phyloP scores from a whole-genome alignment of 2,888 invertebrate genomes.

The Pharmacophagus antenor region DNA sequence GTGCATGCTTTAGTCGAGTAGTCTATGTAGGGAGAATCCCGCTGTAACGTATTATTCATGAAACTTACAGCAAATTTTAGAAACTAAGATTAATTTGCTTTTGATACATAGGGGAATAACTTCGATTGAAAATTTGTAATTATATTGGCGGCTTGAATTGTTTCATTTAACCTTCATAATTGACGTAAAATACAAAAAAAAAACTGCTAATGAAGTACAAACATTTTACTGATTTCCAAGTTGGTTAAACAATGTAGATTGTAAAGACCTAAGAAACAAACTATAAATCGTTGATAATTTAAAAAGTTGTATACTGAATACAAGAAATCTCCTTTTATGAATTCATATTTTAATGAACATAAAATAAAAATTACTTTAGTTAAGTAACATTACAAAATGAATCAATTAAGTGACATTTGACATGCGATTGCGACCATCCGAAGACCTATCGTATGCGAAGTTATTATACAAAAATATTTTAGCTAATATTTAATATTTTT shows the following conservation, averaged over 20 bases:
- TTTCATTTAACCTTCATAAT: too few relatives aligned
- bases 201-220: background rate
- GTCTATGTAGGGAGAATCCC: background rate
- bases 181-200: too few relatives aligned
- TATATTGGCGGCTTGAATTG: too few relatives aligned
- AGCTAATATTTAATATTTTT: background rate
- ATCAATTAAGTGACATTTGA: background rate
- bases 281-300: background rate
- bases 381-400: too few relatives aligned
- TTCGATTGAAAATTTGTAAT: too few relatives aligned
- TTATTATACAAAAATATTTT: background rate
- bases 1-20: background rate
- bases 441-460: background rate
- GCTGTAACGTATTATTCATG: background rate
- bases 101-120: too few relatives aligned
- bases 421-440: background rate
- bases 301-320: background rate
- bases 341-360: too few relatives aligned
- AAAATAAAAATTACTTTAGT: too few relatives aligned
- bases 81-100: background rate
- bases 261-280: background rate
- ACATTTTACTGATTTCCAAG: background rate
- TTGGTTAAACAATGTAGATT: background rate
- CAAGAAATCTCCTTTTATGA: background rate
- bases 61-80: too few relatives aligned